phyloP scores from a whole-genome alignment of 2,113 vertebrate genomes.

The Hydropotes inermis region DNA sequence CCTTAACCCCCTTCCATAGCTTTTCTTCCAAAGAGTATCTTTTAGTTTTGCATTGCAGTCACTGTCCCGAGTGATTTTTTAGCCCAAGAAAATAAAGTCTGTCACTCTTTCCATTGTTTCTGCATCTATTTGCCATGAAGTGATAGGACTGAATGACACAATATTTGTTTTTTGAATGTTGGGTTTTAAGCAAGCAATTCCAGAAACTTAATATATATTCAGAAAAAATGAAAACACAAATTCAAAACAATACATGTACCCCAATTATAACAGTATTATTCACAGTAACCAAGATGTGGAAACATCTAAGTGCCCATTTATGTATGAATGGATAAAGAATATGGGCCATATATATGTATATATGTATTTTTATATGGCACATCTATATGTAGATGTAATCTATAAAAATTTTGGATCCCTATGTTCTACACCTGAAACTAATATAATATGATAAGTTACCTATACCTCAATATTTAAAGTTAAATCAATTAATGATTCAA shows the following conservation, averaged over 20 bases:
- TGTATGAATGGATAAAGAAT: neutral
- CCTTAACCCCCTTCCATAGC: neutral
- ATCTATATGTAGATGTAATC: too few relatives aligned
- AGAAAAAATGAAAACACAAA: neutral
- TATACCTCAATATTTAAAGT: too few relatives aligned
- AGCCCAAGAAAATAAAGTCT: neutral
- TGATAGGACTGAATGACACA: neutral
- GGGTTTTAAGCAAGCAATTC: neutral
- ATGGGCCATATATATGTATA: too few relatives aligned
- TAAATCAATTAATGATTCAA: neutral
- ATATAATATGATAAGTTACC: too few relatives aligned
- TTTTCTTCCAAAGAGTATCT: neutral
- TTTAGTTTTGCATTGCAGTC: neutral
- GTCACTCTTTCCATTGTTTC: neutral
- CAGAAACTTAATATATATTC: neutral
- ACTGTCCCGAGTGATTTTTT: neutral
- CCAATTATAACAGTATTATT: neutral
- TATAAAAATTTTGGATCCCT: too few relatives aligned
- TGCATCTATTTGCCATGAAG: neutral
- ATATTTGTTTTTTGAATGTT: neutral
- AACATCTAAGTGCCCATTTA: too few relatives aligned
- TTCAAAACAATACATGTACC: neutral
- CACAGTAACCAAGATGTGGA: too few relatives aligned
- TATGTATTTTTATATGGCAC: too few relatives aligned
- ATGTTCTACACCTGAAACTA: too few relatives aligned